Evolutionary conservation across 2,888 invertebrate species (phyloP).

Genomic region (Trichogramma evanescens): DNA sequence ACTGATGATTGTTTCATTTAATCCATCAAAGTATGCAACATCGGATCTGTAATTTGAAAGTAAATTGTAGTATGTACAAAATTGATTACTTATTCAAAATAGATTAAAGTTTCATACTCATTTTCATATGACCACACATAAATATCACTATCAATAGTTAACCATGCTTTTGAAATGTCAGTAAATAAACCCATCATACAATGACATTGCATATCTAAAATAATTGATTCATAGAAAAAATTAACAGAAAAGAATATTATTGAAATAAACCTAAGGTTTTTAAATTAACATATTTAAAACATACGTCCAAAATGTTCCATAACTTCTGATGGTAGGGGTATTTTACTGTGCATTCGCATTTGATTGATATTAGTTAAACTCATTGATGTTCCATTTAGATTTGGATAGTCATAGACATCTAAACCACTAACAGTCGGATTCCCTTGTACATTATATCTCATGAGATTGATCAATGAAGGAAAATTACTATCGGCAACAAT

Average conservation of each 20-base stretch:
- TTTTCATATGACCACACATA: conserved; percentile 98
- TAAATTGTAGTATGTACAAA: neutral
- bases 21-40: conserved; percentile 92
- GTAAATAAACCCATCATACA: conserved; percentile 97
- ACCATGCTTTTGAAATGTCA: conserved; percentile 92
- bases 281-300: conserved; percentile 47
- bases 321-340: conserved; percentile 87
- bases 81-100: neutral
- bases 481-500: conserved; percentile 63
- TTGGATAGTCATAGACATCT: conserved; percentile 85
- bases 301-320: conserved; percentile 93
- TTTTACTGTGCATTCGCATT: conserved; percentile 72
- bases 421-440: conserved; percentile 83
- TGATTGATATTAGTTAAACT: conserved; percentile 66
- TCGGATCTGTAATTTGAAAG: conserved; percentile 60
- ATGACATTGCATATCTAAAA: conserved; percentile 85
- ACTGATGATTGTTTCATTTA: conserved; percentile 88
- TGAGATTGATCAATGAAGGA: conserved; percentile 61
- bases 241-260: conserved; percentile 3
- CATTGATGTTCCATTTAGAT: conserved; percentile 62
- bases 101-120: conserved; percentile 49
- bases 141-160: conserved; percentile 95
- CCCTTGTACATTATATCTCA: conserved; percentile 49
- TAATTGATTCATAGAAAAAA: conserved; percentile 22
- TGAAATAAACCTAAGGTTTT: neutral